Evolutionary conservation across 2,888 invertebrate genomes (phyloP).

Genomic region (Drosophila anceps): DNA sequence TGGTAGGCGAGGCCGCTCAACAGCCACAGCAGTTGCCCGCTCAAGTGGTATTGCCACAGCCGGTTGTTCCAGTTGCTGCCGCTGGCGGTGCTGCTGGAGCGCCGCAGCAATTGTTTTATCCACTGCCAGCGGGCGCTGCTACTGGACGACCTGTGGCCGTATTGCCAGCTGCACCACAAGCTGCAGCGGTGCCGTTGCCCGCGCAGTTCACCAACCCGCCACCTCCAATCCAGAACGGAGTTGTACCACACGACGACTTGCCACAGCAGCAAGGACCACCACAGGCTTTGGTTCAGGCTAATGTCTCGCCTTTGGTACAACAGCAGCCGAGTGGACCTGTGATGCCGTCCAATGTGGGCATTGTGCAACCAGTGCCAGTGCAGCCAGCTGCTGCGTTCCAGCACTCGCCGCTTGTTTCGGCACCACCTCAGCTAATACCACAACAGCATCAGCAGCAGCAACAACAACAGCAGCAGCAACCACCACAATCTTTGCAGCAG

Average conservation of each 20-base stretch:
- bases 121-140: slow-evolving; percentile 78
- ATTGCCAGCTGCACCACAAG: slow-evolving; percentile 74
- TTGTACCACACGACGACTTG: slow-evolving; percentile 84
- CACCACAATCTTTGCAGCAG: slow-evolving; percentile 51
- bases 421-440: slow-evolving; percentile 51
- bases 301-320: slow-evolving; percentile 84
- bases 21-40: slow-evolving; percentile 62
- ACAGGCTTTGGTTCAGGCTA: slow-evolving; percentile 84
- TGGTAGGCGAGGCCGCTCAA: slow-evolving; percentile 58
- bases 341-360: slow-evolving; percentile 58
- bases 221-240: slow-evolving; percentile 83
- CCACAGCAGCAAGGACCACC: slow-evolving; percentile 82
- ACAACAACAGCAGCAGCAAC: slow-evolving; percentile 45
- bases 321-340: slow-evolving; percentile 58
- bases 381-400: slow-evolving; percentile 72
- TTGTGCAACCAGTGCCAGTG: slow-evolving; percentile 66
- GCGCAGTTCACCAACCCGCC: slow-evolving; percentile 77
- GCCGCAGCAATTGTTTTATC: slow-evolving; percentile 83
- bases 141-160: slow-evolving; percentile 82
- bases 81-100: slow-evolving; percentile 49
- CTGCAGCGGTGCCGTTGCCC: slow-evolving; percentile 75
- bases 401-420: slow-evolving; percentile 72
- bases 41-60: slow-evolving; percentile 69
- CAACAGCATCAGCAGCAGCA: slow-evolving; percentile 59
- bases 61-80: slow-evolving; percentile 65